phyloP scores from a whole-genome alignment of 2,888 invertebrate genomes.

The Erynnis tages region DNA sequence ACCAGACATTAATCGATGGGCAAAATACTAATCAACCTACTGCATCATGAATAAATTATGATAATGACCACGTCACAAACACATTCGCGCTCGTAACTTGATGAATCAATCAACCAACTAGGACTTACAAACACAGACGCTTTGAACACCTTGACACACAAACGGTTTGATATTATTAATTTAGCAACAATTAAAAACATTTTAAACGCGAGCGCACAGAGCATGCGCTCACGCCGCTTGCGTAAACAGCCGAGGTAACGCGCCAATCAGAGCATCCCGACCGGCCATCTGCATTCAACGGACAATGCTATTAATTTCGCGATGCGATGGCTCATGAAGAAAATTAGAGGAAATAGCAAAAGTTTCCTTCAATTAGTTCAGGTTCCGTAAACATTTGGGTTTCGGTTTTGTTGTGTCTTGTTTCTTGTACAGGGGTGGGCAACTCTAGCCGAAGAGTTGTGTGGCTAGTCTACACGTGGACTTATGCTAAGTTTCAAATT shows the following conservation, averaged over 20 bases:
- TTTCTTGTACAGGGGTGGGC: too few relatives aligned
- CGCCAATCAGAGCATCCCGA: constrained; percentile 69
- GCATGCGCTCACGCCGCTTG: constrained; percentile 28
- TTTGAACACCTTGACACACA: constrained; percentile 17
- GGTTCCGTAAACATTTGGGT: constrained; percentile 18
- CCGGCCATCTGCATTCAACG: constrained; percentile 29
- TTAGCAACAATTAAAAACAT: constrained; percentile 24
- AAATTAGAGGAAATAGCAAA: constrained; percentile 24
- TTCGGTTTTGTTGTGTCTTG: neutral
- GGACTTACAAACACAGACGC: neutral
- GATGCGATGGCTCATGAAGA: constrained; percentile 27
- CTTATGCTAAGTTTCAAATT: too few relatives aligned
- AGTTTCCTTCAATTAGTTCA: constrained; percentile 23
- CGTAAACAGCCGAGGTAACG: constrained; percentile 35
- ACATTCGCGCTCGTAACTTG: neutral
- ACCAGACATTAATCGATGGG: too few relatives aligned
- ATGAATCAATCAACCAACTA: constrained; percentile 2
- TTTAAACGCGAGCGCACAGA: constrained; percentile 3
- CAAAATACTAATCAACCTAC: too few relatives aligned
- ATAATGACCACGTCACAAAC: too few relatives aligned
- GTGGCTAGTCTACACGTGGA: too few relatives aligned
- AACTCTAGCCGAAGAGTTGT: too few relatives aligned
- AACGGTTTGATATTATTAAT: constrained; percentile 12
- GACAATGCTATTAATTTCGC: constrained; percentile 20
- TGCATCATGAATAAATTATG: too few relatives aligned